Base-by-base conservation (phyloP, 2,113 vertebrate species). In the Ammodramus savannarum region DNA sequence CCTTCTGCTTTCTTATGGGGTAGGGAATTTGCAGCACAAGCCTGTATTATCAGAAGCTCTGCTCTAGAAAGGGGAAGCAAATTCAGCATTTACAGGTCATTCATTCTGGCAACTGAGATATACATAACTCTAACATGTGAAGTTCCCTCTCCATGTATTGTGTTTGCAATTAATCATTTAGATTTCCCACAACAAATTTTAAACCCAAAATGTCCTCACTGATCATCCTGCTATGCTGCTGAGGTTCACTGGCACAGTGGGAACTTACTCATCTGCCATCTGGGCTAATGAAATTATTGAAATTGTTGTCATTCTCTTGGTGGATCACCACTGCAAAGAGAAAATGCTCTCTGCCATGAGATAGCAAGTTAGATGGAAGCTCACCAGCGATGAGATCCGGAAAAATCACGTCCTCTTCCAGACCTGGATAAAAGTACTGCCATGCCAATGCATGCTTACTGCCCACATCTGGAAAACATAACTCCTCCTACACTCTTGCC, bases 391-490 rank as follows among this genome's bases (percentile, higher is more conserved):
- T 3, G 6, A 76, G 39, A 80, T 17, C 4, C 29, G 52, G 49
- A 51, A 73, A 91, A 61, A 76, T 7, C 16, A 39, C 0, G 2
- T 48, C n/a, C 20, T 72, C 26, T 80, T 89, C 44, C 54, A 90
- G 27, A 72, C 5, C 25, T 16, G 34, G 32, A 72, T 2, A 3
- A 69, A 11, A 71, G 32, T 43, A 58, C 29, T 72, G 48, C 52
- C 4, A 3, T 8, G 11, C 10, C 48, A 63, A 55, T 2, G 6
- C 10, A 25, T 13, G 19, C 13, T 75, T n/a, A 61, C 48, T 52
- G 8, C 46, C 58, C 18, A 39, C 5, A 61, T 3, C 27, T 0
- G 0, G 32, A 31, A 79, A 72, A n/a, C 1, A 0, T 13, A 34
- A 71, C 9, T 67, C 36, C 16, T 67, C 11, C 62, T 15, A 22